Percentiles rank a stretch among this genome's conserved stretches.
Evolutionary conservation across 2,113 vertebrate species (phyloP).

Genomic region (Malurus melanocephalus): DNA sequence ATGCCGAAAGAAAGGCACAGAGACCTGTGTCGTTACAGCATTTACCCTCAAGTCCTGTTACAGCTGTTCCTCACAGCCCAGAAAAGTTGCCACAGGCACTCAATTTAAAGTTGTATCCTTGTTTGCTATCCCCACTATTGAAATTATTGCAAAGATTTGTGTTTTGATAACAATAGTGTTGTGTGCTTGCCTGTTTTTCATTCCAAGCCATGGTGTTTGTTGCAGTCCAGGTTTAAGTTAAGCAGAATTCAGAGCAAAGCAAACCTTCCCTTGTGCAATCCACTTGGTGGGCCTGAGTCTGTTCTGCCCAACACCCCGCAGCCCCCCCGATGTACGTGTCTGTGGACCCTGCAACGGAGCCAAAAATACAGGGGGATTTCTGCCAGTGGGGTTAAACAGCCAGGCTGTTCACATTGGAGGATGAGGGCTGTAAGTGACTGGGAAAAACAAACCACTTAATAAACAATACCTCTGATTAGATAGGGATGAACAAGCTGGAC

Average conservation of each 20-base stretch:
- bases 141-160: background rate
- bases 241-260: background rate
- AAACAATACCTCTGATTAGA: constrained; percentile 69
- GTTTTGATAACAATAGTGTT: background rate
- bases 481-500: constrained; percentile 64
- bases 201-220: background rate
- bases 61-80: background rate
- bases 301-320: background rate
- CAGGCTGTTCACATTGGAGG: background rate
- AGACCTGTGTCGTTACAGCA: background rate
- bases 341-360: background rate
- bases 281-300: background rate
- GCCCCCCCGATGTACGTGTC: accelerated
- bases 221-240: background rate
- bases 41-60: background rate
- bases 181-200: background rate
- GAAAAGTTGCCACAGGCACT: background rate
- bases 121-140: background rate
- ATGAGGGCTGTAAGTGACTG: background rate
- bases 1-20: background rate
- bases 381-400: background rate
- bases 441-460: constrained; percentile 47
- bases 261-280: background rate
- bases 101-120: background rate
- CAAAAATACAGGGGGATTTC: background rate